Evolutionary conservation across 2,888 invertebrate genomes (phyloP), one percentile per base, ranked within the genome.

Genomic region (Tethea ocularis): DNA sequence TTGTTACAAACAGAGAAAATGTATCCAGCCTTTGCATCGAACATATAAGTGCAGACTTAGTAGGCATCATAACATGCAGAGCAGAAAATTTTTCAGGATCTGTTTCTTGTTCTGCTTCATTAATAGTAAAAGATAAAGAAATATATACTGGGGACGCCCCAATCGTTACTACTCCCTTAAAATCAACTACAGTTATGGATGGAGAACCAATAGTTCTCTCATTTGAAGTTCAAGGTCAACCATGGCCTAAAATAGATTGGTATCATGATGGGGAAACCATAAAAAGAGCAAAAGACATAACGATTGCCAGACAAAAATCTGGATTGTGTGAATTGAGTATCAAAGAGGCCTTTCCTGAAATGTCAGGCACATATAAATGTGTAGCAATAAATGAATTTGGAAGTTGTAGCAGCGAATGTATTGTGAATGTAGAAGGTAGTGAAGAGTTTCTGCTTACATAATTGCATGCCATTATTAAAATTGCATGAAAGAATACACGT

Each of bases 41-140:
- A 75, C 95, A 96, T 77, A 94, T 96, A 54, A 94, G 94, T 59
- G 92, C 95, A 60, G 95, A 96, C 81, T 94, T 94, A 71, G 91
- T 94, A 60, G 98, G 97, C 24, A 94, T 96, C 29, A 96, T 97
- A 74, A 97, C 97, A 22, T 98, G 98, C 75, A 94, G 97, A 75
- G 98, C 98, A 2, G 97, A 97, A 87, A 98, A 98, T 85, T 96
- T 96, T 56, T 96, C 96, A 56, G 98, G 98, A 11, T 97, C 97
- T 0, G 97, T 97, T 8, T 97, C 97, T n/a, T 96, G 96, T 71
- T 96, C 97, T 0, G 97, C 97, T 2, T 95, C 95, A 22, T 80
- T 97, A 5, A 94, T 95, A 71, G 78, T 96, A 72, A 85, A 96
- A 23, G 80, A 95, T 38, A 94, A 95, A 62, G 93, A 89, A 26